These are phyloP conservation scores for Jordanella pulchra DNA, from an alignment of 2,797 vertebrate genomes.

Conservation along the genomic window DNA sequence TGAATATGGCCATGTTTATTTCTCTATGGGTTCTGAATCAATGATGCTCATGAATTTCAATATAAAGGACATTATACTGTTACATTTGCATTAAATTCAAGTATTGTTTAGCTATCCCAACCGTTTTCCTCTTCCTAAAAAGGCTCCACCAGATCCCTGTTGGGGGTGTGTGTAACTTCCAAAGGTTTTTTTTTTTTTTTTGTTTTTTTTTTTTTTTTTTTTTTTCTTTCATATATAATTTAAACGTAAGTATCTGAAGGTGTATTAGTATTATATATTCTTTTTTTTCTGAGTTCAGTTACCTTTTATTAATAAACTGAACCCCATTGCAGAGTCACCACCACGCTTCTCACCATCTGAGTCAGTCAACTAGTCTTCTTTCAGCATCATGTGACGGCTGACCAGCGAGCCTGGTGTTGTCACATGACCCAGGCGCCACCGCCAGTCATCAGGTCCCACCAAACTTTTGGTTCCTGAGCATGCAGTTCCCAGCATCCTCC, in stretches of 20 bases:
- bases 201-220: constrained; percentile 32
- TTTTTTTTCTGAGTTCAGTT: constrained; percentile 88
- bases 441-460: constrained; percentile 98
- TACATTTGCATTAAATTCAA: neutral
- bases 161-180: neutral
- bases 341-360: constrained; percentile 99
- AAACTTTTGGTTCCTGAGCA: constrained; percentile 98
- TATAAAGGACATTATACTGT: neutral
- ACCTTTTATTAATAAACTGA: constrained; percentile 99
- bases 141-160: constrained; percentile 26
- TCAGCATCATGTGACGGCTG: constrained; percentile 99
- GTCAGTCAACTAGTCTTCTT: constrained; percentile 99
- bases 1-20: constrained; percentile 15
- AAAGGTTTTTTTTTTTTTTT: neutral
- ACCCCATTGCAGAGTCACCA: constrained; percentile 99
- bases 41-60: neutral
- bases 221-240: constrained; percentile 29
- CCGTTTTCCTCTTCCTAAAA: constrained; percentile 2
- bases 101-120: neutral
- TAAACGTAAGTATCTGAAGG: constrained; percentile 70
- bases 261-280: constrained; percentile 72
- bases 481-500: constrained; percentile 94
- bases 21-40: constrained; percentile 6
- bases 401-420: constrained; percentile 98
- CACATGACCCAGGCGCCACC: constrained; percentile 96